phyloP scores from a whole-genome alignment of 2,113 vertebrate species.

The Corvus moneduloides region DNA sequence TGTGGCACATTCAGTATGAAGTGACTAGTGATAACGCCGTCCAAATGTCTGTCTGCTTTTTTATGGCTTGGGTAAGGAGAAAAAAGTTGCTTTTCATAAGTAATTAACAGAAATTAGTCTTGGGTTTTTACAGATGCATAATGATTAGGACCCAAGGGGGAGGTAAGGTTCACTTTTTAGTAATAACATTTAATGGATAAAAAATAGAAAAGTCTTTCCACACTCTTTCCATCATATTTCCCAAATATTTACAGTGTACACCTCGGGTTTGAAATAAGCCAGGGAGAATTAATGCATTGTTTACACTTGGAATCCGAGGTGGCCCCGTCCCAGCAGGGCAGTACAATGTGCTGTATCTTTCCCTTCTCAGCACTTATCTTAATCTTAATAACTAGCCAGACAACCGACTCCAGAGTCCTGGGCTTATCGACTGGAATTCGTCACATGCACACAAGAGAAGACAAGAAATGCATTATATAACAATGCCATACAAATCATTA shows the following conservation, averaged over 20 bases:
- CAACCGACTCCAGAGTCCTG: constrained; percentile 83
- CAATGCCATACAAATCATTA: constrained; percentile 70
- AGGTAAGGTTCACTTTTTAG: neutral
- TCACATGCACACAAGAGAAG: constrained; percentile 75
- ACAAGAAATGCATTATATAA: constrained; percentile 79
- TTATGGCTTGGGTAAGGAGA: neutral
- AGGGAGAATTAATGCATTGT: constrained; percentile 73
- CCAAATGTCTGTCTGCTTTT: neutral
- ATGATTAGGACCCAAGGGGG: neutral
- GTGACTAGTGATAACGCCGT: neutral
- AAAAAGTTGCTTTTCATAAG: neutral
- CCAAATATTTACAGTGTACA: constrained; percentile 68
- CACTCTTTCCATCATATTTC: constrained; percentile 55
- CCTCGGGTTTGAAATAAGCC: constrained; percentile 63
- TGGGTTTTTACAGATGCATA: constrained; percentile 8
- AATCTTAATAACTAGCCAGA: constrained; percentile 85
- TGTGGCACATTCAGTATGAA: neutral
- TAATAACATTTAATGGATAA: constrained; percentile 5
- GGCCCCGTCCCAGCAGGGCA: constrained; percentile 62
- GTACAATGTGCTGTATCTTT: constrained; percentile 75
- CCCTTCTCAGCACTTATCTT: constrained; percentile 80
- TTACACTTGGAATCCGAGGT: constrained; percentile 73
- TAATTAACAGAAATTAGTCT: neutral
- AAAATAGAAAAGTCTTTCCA: constrained; percentile 49
- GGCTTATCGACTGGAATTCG: constrained; percentile 83